Evolutionary conservation across 64 coral and sea anemone genomes (phyloP), one percentile per base, ranked within the genome.

Genomic region (Montipora sp.): DNA sequence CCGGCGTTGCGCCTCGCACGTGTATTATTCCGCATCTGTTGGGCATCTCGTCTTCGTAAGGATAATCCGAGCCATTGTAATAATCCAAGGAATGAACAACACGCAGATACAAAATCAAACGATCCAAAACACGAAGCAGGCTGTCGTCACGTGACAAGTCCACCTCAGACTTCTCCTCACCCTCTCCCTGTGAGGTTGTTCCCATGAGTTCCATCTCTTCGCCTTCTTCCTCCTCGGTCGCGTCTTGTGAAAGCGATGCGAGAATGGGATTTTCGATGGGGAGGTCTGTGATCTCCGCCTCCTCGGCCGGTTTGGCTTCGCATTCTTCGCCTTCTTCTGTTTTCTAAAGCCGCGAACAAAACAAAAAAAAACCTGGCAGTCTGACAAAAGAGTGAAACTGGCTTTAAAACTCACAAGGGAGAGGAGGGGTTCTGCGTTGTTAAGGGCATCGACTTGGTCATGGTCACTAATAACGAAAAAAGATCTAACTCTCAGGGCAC

Each of bases 31-130:
- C 98, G 89, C 98, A 99, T 76, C 98, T 89, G 51, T 99, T 96
- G 3, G 98, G 98, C 98, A 99, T 99, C 75, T 99, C 98, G 75
- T 99, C 98, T 80, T 99, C 98, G 9, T 99, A 93, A 5, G 95
- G 95, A 21, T 99, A 99, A 65, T 99, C 98, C 2, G 91, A 87
- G 7, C 98, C 91, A 44, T 96, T 99, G 76, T 99, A 99, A 71
- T 99, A 99, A 85, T 99, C 98, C 44, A 99, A 53, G 6, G 98
- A 99, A 58, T 99, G 98, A 5, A 99, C 98, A 8, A 99, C 80
- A 24, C 98, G 77, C 43, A 99, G 78, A 75, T 99, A 99, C 12
- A 99, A 73, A 66, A 99, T 83, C 65, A 99, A 59, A 47, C 92
- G 87, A 75, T 99, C 98, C 78, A 99, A 75, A 36, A 96, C 92